Percentiles rank a stretch among this genome's conserved stretches.
These are phyloP conservation scores for Epinotia bilunana DNA, from an alignment of 2,888 invertebrate species.

Conservation along the genomic window DNA sequence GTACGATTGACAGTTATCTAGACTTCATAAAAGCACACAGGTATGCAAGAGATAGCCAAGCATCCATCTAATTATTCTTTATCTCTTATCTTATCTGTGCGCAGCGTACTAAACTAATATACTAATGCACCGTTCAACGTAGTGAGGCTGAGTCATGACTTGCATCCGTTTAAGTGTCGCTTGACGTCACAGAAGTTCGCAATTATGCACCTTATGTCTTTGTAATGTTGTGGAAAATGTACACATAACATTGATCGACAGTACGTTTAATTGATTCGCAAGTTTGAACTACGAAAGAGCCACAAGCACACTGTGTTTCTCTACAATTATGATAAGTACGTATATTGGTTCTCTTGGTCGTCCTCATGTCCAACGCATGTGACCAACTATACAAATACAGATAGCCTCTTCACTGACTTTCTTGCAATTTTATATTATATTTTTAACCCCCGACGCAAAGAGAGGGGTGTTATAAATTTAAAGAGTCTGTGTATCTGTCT, in stretches of 20 bases:
- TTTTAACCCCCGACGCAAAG: no score
- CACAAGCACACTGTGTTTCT: background rate
- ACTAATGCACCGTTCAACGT: constrained; percentile 23
- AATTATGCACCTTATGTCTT: no score
- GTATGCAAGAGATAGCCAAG: constrained; percentile 22
- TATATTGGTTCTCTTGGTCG: no score
- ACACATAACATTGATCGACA: no score
- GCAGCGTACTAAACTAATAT: constrained; percentile 15
- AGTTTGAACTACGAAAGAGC: background rate
- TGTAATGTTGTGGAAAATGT: no score
- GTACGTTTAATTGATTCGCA: background rate
- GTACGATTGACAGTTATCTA: background rate
- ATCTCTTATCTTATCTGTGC: constrained; percentile 38
- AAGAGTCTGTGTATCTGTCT: no score
- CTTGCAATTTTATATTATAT: no score
- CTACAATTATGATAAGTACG: background rate
- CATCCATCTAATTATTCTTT: constrained; percentile 26
- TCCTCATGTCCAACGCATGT: no score
- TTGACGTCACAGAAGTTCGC: no score
- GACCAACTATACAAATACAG: no score
- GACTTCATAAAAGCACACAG: constrained; percentile 6
- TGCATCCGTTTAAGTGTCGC: background rate
- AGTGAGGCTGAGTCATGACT: constrained; percentile 3
- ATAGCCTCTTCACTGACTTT: no score
- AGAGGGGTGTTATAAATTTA: no score